Evolutionary conservation across 2,888 invertebrate species (phyloP).

Genomic region (Dichetophora obliterata): DNA sequence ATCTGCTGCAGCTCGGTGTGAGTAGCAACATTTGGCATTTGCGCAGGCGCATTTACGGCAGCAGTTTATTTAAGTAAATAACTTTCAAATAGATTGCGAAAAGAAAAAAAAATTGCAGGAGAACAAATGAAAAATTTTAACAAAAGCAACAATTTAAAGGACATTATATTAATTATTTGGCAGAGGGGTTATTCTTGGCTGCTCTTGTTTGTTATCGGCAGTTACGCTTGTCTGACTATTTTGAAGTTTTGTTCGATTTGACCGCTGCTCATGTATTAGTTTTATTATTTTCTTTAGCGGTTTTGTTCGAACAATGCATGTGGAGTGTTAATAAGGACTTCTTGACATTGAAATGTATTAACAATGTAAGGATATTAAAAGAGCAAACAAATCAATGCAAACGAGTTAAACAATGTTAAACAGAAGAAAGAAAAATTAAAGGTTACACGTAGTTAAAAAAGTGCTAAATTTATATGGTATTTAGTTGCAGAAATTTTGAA

Average conservation of each 20-base stretch:
- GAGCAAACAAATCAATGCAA: neutral
- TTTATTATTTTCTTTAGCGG: conserved; percentile 49
- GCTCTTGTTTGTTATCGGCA: conserved; percentile 34
- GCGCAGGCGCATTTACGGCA: neutral
- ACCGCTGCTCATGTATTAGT: conserved; percentile 53
- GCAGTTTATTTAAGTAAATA: conserved; percentile 22
- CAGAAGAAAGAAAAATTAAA: neutral
- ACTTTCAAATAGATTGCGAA: conserved; percentile 24
- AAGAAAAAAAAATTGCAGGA: neutral
- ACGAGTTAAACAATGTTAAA: neutral
- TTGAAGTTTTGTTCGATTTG: conserved; percentile 49
- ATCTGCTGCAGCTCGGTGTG: conserved; percentile 27
- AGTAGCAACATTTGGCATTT: conserved; percentile 21
- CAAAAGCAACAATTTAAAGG: conserved; percentile 37
- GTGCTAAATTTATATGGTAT: neutral
- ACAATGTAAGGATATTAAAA: conserved; percentile 60
- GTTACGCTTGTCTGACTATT: conserved; percentile 6
- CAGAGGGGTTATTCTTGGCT: conserved; percentile 28
- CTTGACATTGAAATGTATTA: conserved; percentile 58
- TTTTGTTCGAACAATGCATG: neutral
- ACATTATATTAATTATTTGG: conserved; percentile 10
- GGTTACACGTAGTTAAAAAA: neutral
- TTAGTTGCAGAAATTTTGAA: no score
- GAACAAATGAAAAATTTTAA: conserved; percentile 13
- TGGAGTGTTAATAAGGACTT: conserved; percentile 48